Evolutionary conservation across 2,113 vertebrate genomes (phyloP).

Genomic region (Cavia aperea): DNA sequence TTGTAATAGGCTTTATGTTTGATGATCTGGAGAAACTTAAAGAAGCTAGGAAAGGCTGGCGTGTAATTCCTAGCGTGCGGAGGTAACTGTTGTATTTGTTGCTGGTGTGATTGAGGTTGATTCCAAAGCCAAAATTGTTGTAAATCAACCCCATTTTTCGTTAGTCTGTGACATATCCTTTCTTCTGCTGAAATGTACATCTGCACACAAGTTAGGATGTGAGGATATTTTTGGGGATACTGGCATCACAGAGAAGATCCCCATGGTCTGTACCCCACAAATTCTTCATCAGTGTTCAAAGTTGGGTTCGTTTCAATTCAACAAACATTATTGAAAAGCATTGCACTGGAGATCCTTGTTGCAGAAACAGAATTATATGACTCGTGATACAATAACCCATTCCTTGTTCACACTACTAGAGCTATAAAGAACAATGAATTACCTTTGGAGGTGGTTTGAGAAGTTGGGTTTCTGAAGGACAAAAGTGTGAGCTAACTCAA

Average conservation of each 20-base stretch:
- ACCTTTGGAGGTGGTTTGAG: background rate
- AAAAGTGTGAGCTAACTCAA: background rate
- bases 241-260: background rate
- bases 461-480: background rate
- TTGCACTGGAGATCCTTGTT: background rate
- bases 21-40: background rate
- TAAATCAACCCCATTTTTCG: background rate
- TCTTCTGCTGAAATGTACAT: background rate
- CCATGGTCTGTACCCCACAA: background rate
- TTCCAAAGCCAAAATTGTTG: background rate
- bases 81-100: background rate
- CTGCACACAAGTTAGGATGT: background rate
- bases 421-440: background rate
- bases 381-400: background rate
- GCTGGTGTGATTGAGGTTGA: background rate
- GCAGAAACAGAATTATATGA: background rate
- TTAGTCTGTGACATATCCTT: background rate
- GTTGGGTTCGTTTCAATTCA: background rate
- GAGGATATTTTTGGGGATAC: background rate
- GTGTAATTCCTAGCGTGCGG: background rate
- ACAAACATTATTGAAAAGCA: background rate
- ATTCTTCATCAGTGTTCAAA: background rate
- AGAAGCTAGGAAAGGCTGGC: background rate
- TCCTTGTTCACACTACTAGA: conserved; percentile 9
- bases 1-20: background rate